Base-by-base conservation (phyloP, 2,888 invertebrate species). In the Eupeodes latifasciatus region DNA sequence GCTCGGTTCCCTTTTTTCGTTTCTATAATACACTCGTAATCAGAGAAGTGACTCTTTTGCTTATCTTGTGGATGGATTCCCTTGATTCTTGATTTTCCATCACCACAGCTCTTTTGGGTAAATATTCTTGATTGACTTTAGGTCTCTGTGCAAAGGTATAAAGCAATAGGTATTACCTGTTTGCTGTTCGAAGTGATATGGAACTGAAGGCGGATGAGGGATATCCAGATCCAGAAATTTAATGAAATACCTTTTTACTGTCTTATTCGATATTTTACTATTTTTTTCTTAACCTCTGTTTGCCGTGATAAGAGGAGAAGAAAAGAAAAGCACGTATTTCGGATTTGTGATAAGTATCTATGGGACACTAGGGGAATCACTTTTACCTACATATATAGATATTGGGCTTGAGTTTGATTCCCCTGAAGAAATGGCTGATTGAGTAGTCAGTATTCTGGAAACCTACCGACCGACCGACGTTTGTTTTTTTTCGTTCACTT, bases 41-140 rank as follows among this genome's bases (percentile, higher is more conserved):
- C 87, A 84, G 57, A 84, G 62, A 84, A 81, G 80, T 80, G 84
- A 66, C 72, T 80, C 44, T 72, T 66, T 67, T 64, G 72, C 62
- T 80, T 87, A 84, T 87, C 87, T 53, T 66, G 16, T 49, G 57
- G 47, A 72, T 66, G 79, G 71, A 80, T 77, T 84, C 84, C 66
- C 67, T 71, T 76, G 57, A 80, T 82, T 74, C 61, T 71, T 76
- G 57, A 80, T 82, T 74, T 55, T 81, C 44, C 14, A 27, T 5
- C 57, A 59, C 10, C 27, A 14, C 74, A 75, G 55, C 74, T 69
- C 53, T 84, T 72, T 74, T 62, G 80, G 47, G 84, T 80, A 87
- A 87, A 87, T 84, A 80, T 72, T 74, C 61, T 87, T 74, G 84
- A 87, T 84, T 87, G 87, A 80, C 72, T 80, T 79, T 71, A 71